Evolutionary conservation across 2,797 vertebrate genomes (phyloP).

Genomic region (Bovichtus diacanthus): DNA sequence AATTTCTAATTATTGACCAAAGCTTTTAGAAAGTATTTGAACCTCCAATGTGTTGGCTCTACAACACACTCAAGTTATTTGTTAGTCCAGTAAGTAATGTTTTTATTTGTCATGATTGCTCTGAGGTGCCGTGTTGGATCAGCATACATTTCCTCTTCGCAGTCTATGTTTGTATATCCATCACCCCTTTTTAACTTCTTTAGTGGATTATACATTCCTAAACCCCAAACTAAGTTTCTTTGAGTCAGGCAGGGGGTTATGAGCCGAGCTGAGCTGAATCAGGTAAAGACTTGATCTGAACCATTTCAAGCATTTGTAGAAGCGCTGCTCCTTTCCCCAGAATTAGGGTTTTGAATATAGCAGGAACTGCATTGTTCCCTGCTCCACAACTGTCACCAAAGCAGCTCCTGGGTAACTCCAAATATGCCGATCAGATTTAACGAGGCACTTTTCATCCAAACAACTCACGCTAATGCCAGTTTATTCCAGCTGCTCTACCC

Average conservation of each 20-base stretch:
- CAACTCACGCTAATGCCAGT: constrained; percentile 76
- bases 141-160: constrained; percentile 27
- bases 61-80: constrained; percentile 2
- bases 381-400: constrained; percentile 67
- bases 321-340: constrained; percentile 46
- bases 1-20: constrained; percentile 6
- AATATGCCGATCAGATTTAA: constrained; percentile 81
- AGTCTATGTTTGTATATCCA: constrained; percentile 26
- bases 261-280: constrained; percentile 68
- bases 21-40: constrained; percentile 17
- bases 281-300: constrained; percentile 66
- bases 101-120: constrained; percentile 20
- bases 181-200: constrained; percentile 41
- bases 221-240: constrained; percentile 57
- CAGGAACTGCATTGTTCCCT: constrained; percentile 66
- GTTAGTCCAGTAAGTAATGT: constrained; percentile 4
- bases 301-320: constrained; percentile 65
- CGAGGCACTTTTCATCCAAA: constrained; percentile 77
- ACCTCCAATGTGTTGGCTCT: not conserved
- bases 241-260: constrained; percentile 61
- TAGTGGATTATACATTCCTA: constrained; percentile 65
- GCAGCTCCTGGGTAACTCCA: constrained; percentile 68
- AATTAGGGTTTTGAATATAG: constrained; percentile 68
- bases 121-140: constrained; percentile 15
- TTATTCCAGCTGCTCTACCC: constrained; percentile 73